Evolutionary conservation across 2,113 vertebrate species (phyloP), one percentile per base, ranked within the genome.

Genomic region (Copsychus sechellarum): DNA sequence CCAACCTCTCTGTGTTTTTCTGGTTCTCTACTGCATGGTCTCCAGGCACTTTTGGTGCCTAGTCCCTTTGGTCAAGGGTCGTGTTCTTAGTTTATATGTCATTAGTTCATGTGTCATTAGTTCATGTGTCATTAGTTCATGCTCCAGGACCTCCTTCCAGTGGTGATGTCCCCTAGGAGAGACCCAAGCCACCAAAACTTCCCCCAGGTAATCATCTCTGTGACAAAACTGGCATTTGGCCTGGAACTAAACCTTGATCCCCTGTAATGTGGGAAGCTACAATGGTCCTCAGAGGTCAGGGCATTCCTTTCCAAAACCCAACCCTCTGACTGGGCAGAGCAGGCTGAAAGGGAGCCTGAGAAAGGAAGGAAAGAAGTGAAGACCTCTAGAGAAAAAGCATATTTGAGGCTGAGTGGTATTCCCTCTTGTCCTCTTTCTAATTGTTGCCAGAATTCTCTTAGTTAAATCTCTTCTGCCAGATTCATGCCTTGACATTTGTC

Each of bases 1-100:
- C 10, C 23, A 90, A 0, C 3, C 5, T 3, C 1, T 5, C 11
- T 60, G 76, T 2, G 12, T 70, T 73, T 73, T 74, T n/a, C 36
- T 50, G 25, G 25, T 67, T 12, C 34, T 60, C 31, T 60, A 43
- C 8, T 33, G 5, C 14, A 17, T 1, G 1, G 8, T 62, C 34
- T 84, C 11, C 3, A 45, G 38, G 33, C 21, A 34, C 13, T 84
- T 81, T 58, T 10, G 2, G 12, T 65, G 40, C 40, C 54, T 33
- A 16, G 26, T 64, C 24, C 50, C 2, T 0, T 28, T 50, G 42
- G 20, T 24, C 38, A 43, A 67, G 18, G 5, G 11, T 54, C 29
- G 34, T 47, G 10, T 22, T 61, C 69, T 73, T 34, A 40, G n/a
- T 36, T 64, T 23, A 14, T 28, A 8, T 58, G 38, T 45, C 25